Percentiles rank a stretch among this genome's conserved stretches.
These are phyloP conservation scores for Galemys pyrenaicus DNA, from an alignment of 2,113 vertebrate genomes.

Conservation along the genomic window DNA sequence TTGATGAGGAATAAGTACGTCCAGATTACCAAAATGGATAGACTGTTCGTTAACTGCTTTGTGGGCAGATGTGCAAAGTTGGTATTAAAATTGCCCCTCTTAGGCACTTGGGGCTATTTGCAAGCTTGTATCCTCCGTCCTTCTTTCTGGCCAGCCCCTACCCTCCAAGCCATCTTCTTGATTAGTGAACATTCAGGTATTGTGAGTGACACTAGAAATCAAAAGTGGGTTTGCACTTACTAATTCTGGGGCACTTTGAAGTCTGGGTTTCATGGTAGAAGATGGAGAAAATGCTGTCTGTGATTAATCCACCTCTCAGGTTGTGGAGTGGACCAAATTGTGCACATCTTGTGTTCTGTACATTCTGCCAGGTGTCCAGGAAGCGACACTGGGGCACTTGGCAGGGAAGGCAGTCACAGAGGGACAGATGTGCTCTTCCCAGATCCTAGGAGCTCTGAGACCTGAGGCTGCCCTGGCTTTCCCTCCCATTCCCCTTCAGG, in stretches of 20 bases:
- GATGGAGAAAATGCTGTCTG: not conserved
- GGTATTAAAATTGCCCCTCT: not conserved
- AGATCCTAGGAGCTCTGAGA: not conserved
- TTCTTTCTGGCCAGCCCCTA: not conserved
- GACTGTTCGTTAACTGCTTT: not conserved
- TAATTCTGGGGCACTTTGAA: not conserved
- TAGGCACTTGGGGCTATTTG: too few species aligned
- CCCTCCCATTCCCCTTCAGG: not conserved
- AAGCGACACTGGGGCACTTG: not conserved
- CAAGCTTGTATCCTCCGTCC: not conserved
- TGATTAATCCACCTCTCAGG: not conserved
- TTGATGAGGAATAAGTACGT: not conserved
- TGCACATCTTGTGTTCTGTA: fast-evolving
- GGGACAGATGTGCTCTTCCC: not conserved
- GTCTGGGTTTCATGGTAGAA: fast-evolving
- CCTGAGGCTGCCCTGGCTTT: not conserved
- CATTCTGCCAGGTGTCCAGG: not conserved
- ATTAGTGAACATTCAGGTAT: not conserved
- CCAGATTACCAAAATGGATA: not conserved
- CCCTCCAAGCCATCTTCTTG: not conserved
- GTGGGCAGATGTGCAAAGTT: not conserved
- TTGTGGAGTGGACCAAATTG: not conserved
- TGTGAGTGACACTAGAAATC: not conserved
- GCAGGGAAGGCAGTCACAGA: not conserved
- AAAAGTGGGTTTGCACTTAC: not conserved